These are phyloP conservation scores for Acropternis orthonyx DNA, from an alignment of 2,797 vertebrate genomes.

Conservation along the genomic window DNA sequence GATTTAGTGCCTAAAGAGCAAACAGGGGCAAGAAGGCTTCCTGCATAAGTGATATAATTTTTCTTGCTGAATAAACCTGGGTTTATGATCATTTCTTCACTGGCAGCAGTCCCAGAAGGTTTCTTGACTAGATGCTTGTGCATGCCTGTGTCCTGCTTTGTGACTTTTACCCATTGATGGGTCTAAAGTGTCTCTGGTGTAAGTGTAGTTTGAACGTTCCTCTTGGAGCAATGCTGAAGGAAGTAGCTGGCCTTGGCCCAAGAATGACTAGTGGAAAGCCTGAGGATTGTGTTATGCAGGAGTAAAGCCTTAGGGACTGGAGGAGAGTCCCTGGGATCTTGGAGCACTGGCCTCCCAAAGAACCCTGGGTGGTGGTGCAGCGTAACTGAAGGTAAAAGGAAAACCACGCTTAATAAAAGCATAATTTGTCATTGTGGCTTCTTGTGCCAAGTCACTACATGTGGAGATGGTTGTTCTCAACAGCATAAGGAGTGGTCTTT, in stretches of 20 bases:
- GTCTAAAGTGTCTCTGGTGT: background rate
- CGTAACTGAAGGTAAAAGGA: background rate
- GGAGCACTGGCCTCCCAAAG: background rate
- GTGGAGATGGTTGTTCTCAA: background rate
- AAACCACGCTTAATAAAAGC: background rate
- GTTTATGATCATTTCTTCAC: background rate
- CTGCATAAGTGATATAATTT: background rate
- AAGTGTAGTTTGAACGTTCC: rapidly evolving
- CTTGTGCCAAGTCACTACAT: background rate
- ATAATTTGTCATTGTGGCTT: background rate
- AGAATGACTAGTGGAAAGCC: background rate
- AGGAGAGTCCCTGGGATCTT: background rate
- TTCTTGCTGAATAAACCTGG: background rate
- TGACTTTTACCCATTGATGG: background rate
- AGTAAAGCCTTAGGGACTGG: background rate
- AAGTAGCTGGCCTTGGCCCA: background rate
- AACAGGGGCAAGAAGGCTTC: background rate
- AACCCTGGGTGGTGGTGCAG: background rate
- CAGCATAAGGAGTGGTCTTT: background rate
- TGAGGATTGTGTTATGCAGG: background rate
- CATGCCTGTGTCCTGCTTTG: background rate
- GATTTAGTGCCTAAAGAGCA: background rate
- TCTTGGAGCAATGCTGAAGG: background rate
- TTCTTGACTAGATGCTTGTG: background rate
- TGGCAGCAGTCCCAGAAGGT: background rate